phyloP scores from a whole-genome alignment of 1,140 invertebrate species.

The Brachionus manjavacas region DNA sequence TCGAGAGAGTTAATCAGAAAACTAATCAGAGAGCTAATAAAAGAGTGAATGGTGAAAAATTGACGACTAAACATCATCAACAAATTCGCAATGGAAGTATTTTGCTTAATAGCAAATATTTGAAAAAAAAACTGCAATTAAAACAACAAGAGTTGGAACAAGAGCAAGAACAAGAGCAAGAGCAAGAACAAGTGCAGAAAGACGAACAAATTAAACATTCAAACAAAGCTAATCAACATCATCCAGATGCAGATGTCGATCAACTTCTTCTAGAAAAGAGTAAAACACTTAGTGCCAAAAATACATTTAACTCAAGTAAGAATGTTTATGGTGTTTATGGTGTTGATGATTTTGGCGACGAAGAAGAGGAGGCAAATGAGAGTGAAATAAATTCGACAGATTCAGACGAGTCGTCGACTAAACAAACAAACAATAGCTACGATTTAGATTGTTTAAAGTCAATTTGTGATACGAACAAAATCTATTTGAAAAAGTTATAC shows the following conservation, averaged over 20 bases:
- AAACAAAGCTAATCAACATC: background rate
- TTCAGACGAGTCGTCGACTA: background rate
- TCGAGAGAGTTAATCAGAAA: no score
- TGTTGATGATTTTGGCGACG: background rate
- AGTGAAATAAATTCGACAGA: background rate
- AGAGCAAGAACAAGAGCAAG: background rate
- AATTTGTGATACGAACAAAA: constrained; percentile 13
- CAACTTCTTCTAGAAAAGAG: background rate
- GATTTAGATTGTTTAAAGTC: constrained; percentile 33
- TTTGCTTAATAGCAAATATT: background rate
- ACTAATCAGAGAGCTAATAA: background rate
- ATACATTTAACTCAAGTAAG: constrained; percentile 7
- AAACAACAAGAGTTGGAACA: background rate
- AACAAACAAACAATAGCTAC: background rate
- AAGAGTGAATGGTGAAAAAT: background rate
- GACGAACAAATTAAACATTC: background rate
- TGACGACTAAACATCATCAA: background rate
- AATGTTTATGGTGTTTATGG: background rate
- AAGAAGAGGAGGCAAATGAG: background rate
- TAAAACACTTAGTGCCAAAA: background rate
- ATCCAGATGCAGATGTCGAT: background rate
- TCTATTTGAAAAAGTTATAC: constrained; percentile 9
- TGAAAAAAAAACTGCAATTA: background rate
- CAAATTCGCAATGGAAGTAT: background rate
- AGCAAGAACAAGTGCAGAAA: background rate